phyloP scores from a whole-genome alignment of 2,888 invertebrate genomes.

The Pheosia tremula region DNA sequence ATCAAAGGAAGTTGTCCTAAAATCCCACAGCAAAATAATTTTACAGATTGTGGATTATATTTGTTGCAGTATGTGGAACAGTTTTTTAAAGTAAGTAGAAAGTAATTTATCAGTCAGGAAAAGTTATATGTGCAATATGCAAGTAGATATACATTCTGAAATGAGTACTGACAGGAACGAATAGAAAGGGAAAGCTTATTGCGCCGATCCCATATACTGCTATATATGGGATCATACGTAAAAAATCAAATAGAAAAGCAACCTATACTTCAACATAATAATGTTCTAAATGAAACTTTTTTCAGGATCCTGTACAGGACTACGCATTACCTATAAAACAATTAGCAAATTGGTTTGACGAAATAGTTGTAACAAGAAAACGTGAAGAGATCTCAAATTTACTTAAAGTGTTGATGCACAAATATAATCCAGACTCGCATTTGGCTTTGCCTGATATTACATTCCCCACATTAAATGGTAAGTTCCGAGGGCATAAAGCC shows the following conservation, averaged over 20 bases:
- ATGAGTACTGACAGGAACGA: too few species aligned
- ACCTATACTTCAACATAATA: too few species aligned
- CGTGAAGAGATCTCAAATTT: constrained; percentile 93
- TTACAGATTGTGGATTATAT: constrained; percentile 98
- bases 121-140: not conserved
- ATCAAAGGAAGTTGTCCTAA: constrained; percentile 95
- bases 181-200: not conserved
- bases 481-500: constrained; percentile 9
- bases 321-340: constrained; percentile 93
- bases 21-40: constrained; percentile 99
- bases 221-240: too few species aligned
- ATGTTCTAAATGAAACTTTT: constrained; percentile 33
- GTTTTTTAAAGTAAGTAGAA: constrained; percentile 91
- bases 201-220: not conserved
- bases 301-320: constrained; percentile 92
- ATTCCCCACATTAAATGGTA: constrained; percentile 91
- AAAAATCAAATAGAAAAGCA: too few species aligned
- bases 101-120: not conserved
- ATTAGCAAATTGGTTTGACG: constrained; percentile 94
- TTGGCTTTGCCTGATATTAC: constrained; percentile 88
- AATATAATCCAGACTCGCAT: constrained; percentile 88
- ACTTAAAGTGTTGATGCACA: constrained; percentile 89
- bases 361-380: constrained; percentile 92
- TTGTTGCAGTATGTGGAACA: constrained; percentile 98
- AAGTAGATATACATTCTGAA: too few species aligned